Evolutionary conservation across 2,888 invertebrate species (phyloP).

Genomic region (Podabrus alpinus): DNA sequence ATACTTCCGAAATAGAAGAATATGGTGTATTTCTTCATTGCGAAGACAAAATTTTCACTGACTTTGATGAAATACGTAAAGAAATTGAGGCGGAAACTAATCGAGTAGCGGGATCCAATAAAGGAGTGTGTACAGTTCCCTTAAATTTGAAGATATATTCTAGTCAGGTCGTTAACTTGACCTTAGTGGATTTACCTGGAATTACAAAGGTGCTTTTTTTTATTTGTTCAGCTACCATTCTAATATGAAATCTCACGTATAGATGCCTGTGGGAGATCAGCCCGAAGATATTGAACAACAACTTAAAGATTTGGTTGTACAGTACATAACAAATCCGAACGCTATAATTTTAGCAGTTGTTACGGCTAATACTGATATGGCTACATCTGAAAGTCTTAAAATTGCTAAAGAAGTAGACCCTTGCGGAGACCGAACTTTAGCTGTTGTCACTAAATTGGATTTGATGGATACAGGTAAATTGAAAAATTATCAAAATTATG

Average conservation of each 20-base stretch:
- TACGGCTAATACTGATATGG: constrained; percentile 98
- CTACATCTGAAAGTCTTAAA: constrained; percentile 96
- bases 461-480: background rate
- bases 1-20: constrained; percentile 83
- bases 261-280: constrained; percentile 97
- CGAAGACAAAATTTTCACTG: constrained; percentile 82
- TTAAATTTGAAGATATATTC: constrained; percentile 97
- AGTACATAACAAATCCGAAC: constrained; percentile 94
- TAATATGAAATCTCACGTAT: constrained; percentile 2
- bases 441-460: constrained; percentile 63
- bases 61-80: constrained; percentile 87
- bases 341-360: constrained; percentile 97
- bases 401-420: constrained; percentile 95
- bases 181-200: constrained; percentile 96
- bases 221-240: background rate
- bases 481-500: background rate
- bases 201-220: constrained; percentile 78
- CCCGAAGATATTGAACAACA: constrained; percentile 96
- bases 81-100: constrained; percentile 97
- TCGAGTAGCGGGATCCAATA: constrained; percentile 91
- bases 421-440: constrained; percentile 93
- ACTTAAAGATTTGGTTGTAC: constrained; percentile 85
- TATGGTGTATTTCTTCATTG: constrained; percentile 97
- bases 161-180: constrained; percentile 90
- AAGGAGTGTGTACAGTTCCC: constrained; percentile 94